Percentiles rank a stretch among this genome's conserved stretches.
These are phyloP conservation scores for Exocentrus adspersus DNA, from an alignment of 2,888 invertebrate genomes.

Conservation along the genomic window DNA sequence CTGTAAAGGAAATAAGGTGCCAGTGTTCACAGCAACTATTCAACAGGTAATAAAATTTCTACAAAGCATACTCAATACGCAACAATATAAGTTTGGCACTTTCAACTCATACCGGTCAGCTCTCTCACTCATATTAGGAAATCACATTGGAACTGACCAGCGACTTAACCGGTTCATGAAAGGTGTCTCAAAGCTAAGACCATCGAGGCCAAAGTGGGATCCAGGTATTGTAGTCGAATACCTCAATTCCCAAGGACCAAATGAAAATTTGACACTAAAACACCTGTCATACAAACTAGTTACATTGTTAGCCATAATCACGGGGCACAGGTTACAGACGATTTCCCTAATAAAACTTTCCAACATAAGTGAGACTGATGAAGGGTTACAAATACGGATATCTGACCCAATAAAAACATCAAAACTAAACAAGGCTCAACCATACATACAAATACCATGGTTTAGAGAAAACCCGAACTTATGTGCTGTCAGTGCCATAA, in stretches of 20 bases:
- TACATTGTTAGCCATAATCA: not conserved
- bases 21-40: not conserved
- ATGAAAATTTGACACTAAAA: not conserved
- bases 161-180: not conserved
- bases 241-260: not conserved
- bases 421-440: not conserved
- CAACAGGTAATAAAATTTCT: not conserved
- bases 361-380: not conserved
- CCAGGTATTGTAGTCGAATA: not conserved
- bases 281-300: not conserved
- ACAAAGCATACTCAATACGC: not conserved
- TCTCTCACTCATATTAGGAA: not conserved
- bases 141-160: not conserved
- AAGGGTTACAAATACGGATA: constrained; percentile 1
- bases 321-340: not conserved
- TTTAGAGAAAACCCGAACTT: constrained; percentile 10
- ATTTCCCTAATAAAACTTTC: not conserved
- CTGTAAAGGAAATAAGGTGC: not conserved
- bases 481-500: not conserved
- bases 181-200: not conserved
- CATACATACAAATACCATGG: constrained; percentile 5
- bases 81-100: not conserved
- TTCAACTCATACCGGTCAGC: not conserved
- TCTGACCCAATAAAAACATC: constrained; percentile 11
- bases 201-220: not conserved